Percentiles rank a stretch among this genome's conserved stretches.
Conservation (phyloP, 2,113 vertebrate species). For the Riparia riparia region DNA sequence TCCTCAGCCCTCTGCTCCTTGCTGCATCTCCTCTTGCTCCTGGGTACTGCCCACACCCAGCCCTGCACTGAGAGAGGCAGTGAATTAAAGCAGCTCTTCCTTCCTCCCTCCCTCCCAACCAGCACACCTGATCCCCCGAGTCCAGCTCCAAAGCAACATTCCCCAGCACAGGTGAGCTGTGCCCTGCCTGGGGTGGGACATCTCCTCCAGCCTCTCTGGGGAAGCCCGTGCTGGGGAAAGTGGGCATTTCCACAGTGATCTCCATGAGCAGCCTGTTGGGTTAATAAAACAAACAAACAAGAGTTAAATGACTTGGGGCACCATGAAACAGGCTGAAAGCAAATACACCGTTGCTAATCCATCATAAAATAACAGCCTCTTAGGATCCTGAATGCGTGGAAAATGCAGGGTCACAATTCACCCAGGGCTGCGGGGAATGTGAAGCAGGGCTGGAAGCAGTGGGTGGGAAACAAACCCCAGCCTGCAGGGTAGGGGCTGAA, state of each 20-base stretch:
- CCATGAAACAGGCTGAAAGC: slow-evolving; percentile 51
- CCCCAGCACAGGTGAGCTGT: accelerated
- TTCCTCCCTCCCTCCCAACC: not conserved
- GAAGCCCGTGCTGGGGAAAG: accelerated
- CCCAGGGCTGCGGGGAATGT: not conserved
- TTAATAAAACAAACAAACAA: slow-evolving; percentile 50
- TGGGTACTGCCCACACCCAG: not conserved
- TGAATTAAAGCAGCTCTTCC: not conserved
- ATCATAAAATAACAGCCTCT: slow-evolving; percentile 52
- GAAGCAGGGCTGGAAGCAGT: not conserved
- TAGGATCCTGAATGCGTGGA: not conserved
- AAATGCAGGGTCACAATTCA: not conserved
- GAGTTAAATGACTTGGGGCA: slow-evolving; percentile 29
- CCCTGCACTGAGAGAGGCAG: not conserved
- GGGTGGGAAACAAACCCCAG: not conserved
- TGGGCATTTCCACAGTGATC: not conserved
- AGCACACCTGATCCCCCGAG: not conserved
- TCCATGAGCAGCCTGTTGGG: not conserved
- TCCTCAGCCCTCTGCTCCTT: not conserved
- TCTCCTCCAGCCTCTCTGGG: not conserved
- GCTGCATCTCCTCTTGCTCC: not conserved
- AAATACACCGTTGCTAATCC: slow-evolving; percentile 3
- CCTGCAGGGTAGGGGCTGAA: accelerated
- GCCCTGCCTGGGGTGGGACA: not conserved
- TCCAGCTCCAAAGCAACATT: not conserved